phyloP scores from a whole-genome alignment of 2,888 invertebrate genomes.

The Meganola albula region DNA sequence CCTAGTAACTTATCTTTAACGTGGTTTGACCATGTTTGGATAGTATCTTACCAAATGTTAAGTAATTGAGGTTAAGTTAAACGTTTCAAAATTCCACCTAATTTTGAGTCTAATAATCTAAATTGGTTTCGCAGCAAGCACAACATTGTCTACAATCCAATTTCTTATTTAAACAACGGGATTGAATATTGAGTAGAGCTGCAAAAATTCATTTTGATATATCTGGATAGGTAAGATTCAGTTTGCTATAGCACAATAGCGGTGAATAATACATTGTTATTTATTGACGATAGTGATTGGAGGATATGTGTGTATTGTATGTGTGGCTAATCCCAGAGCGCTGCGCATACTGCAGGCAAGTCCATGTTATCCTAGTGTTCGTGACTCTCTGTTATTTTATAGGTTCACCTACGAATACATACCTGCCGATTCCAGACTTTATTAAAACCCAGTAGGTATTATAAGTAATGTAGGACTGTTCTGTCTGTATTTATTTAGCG shows the following conservation, averaged over 20 bases:
- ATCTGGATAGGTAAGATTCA: slow-evolving; percentile 39
- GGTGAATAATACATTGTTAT: slow-evolving; percentile 57
- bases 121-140: slow-evolving; percentile 33
- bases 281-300: slow-evolving; percentile 62
- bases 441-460: no score
- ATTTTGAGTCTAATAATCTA: slow-evolving; percentile 26
- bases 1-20: no score
- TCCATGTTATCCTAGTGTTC: slow-evolving; percentile 26
- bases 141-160: slow-evolving; percentile 50
- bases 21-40: no score
- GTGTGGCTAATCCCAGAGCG: slow-evolving; percentile 53
- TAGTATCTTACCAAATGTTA: no score
- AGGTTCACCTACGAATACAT: no score
- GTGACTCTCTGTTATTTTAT: no score
- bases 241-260: slow-evolving; percentile 25
- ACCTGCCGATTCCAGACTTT: no score
- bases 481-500: no score
- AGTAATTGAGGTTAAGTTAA: no score
- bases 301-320: slow-evolving; percentile 34
- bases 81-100: no score
- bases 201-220: slow-evolving; percentile 48
- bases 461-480: no score
- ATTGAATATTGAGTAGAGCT: slow-evolving; percentile 59
- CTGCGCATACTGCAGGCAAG: slow-evolving; percentile 55
- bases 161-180: slow-evolving; percentile 61